A percentile compares a stretch with the other conserved stretches of the same genome.
Evolutionary conservation across 1,140 invertebrate species (phyloP).

Genomic region (Episyrphus balteatus): DNA sequence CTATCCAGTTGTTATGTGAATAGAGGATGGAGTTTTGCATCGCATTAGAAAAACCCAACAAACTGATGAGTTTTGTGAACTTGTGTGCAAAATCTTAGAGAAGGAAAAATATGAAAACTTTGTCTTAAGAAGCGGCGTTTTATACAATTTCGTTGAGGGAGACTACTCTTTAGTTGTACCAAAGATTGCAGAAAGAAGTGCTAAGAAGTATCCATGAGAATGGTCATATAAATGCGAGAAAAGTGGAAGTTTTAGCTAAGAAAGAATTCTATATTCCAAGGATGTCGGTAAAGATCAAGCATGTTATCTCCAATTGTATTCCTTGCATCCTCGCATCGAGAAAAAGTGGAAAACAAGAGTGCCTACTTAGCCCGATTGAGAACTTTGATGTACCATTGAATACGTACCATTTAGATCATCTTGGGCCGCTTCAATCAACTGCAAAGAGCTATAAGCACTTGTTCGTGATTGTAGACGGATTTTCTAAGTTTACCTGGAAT

Average conservation of each 20-base stretch:
- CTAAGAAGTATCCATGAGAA: constrained; percentile 25
- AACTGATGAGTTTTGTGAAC: constrained; percentile 4
- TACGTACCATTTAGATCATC: constrained; percentile 10
- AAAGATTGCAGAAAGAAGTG: constrained; percentile 20
- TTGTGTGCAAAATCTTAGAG: background rate
- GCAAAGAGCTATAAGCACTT: constrained; percentile 25
- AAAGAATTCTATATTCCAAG: constrained; percentile 35
- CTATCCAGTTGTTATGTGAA: constrained; percentile 5
- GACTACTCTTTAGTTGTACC: constrained; percentile 20
- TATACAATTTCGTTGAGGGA: constrained; percentile 15
- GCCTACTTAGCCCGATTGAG: constrained; percentile 20
- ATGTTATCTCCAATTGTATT: constrained; percentile 24
- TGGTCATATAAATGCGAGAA: too few species aligned
- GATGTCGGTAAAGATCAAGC: constrained; percentile 22
- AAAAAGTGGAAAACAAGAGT: constrained; percentile 35
- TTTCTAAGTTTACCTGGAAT: constrained; percentile 10
- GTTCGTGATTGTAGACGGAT: constrained; percentile 18
- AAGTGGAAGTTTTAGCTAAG: constrained; percentile 23
- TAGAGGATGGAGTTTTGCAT: background rate
- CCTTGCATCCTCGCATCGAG: constrained; percentile 19
- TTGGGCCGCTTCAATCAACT: constrained; percentile 18
- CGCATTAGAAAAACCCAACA: constrained; percentile 8
- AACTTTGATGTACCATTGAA: constrained; percentile 19
- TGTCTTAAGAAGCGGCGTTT: constrained; percentile 13
- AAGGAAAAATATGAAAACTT: background rate